Evolutionary conservation across 1,140 invertebrate species (phyloP).

Genomic region (fruit fly (Drosophila melanogaster)): DNA sequence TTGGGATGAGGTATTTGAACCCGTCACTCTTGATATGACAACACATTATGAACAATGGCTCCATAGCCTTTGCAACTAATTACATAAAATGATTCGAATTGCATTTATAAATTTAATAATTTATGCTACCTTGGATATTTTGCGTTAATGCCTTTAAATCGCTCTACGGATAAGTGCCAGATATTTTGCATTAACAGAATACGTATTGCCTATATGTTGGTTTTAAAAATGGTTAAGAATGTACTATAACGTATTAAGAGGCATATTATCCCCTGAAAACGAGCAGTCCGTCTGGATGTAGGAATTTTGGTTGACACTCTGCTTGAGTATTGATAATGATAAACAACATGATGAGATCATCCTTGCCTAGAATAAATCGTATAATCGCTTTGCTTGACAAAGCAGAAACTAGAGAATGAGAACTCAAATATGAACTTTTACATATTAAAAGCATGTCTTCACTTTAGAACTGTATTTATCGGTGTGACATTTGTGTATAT

Average conservation of each 20-base stretch:
- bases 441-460: too few species aligned
- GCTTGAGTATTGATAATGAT: constrained; percentile 10
- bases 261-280: constrained; percentile 10
- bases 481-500: background rate
- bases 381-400: background rate
- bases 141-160: constrained; percentile 49
- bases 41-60: constrained; percentile 2
- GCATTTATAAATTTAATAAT: constrained; percentile 28
- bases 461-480: background rate
- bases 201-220: constrained; percentile 29
- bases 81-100: background rate
- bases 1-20: constrained; percentile 2
- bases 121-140: background rate
- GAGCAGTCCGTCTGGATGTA: constrained; percentile 12
- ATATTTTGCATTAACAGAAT: constrained; percentile 47
- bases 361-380: background rate
- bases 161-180: constrained; percentile 55
- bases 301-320: constrained; percentile 55
- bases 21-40: constrained; percentile 25
- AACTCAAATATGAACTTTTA: too few species aligned
- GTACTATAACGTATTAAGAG: too few species aligned
- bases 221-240: constrained; percentile 2
- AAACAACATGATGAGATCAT: constrained; percentile 15
- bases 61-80: background rate
- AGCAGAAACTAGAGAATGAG: background rate